Base-by-base conservation (phyloP, 2,888 invertebrate genomes). In the Habrosyne pyritoides region DNA sequence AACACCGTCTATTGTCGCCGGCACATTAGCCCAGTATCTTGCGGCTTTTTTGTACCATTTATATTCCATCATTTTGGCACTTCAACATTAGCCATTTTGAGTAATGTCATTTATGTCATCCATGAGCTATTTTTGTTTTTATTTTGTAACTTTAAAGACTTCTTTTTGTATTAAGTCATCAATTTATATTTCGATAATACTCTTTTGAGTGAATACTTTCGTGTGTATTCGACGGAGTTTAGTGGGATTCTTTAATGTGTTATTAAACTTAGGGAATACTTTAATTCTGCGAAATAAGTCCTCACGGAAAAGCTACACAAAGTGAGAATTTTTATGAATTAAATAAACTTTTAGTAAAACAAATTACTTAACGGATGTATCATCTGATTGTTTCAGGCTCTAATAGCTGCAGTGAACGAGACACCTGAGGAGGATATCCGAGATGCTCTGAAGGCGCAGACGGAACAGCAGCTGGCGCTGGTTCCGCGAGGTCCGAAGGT, bases 1-100 rank as follows among this genome's bases (percentile, higher is more conserved):
- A 94, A 99, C 98, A 12, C 99, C 99, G 86, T 99, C 95, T 8
- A 98, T 87, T 0, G 98, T 98, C 0, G 99, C 94, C 0, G 98
- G 96, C 54, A 99, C 93, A 66, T 94, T 94, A 0, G 96, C 94
- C 99, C 99, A 99, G 84, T 99, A 99, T 69, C 95, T 93, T 53
- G 95, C 95, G 12, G 96, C 96, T 77, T 95, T 95, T 59, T 93
- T 90, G 76, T 97, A 97, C 86, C 96, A 96, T 65, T 80, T 70
- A 52, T 69, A 78, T 53, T 82, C 82, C 53, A 71, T 72, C 78
- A 79, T 83, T 61, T 52, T 67, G 24, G 49, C 47, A 53, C 54
- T 59, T 52, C 46, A 53, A 28, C 26, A 33, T 47, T 33, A 42
- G 24, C 28, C 50, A 50, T 28, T 50, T 46, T 54, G 26, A 21